A percentile compares a stretch with the other conserved stretches of the same genome.
Evolutionary conservation across 2,113 vertebrate species (phyloP).

Genomic region (Panurus biarmicus): DNA sequence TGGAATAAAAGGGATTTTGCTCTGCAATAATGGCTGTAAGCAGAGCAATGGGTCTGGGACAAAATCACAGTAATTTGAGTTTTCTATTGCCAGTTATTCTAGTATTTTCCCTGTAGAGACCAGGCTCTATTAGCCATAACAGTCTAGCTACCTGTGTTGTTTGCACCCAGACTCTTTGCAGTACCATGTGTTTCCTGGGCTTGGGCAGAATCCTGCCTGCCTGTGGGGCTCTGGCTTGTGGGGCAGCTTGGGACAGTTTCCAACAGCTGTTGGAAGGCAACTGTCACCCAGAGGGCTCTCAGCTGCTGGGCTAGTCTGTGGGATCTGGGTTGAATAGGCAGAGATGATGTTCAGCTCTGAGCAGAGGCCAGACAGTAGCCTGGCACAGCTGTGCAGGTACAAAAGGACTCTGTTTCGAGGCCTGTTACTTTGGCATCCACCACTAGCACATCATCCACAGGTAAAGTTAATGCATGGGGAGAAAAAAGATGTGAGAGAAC

Average conservation of each 20-base stretch:
- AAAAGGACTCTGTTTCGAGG: neutral
- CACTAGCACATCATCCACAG: neutral
- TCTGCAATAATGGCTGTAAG: neutral
- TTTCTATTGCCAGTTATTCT: slow-evolving; percentile 24
- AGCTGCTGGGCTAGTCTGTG: neutral
- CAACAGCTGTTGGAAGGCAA: neutral
- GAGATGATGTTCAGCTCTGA: neutral
- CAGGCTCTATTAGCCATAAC: neutral
- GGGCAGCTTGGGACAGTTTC: neutral
- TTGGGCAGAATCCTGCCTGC: neutral
- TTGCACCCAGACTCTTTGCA: neutral
- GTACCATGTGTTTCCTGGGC: neutral
- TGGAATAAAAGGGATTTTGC: slow-evolving; percentile 6
- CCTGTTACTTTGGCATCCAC: neutral
- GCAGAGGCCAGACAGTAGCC: neutral
- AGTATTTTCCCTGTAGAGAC: neutral
- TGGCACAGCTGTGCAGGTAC: neutral
- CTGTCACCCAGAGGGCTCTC: neutral
- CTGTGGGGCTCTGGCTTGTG: neutral
- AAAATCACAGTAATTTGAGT: slow-evolving; percentile 34
- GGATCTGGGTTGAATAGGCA: neutral
- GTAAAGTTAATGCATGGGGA: neutral
- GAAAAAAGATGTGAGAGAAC: neutral
- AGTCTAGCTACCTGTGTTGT: neutral
- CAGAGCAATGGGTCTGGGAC: slow-evolving; percentile 5